These are phyloP conservation scores for Nibea albiflora DNA, from an alignment of 2,113 vertebrate genomes.

Conservation along the genomic window DNA sequence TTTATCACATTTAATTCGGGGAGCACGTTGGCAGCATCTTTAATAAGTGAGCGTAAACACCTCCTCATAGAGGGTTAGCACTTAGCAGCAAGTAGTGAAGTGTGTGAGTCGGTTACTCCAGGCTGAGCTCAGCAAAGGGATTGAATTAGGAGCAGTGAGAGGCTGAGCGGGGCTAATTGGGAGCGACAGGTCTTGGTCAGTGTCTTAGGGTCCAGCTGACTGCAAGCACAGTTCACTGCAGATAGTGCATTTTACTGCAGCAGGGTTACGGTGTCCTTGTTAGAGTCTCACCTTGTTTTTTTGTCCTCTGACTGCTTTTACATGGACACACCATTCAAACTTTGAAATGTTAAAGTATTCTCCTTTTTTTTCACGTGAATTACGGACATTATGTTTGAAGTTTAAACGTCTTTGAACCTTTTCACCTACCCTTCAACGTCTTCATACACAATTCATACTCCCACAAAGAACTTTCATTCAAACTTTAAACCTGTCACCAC, in stretches of 20 bases:
- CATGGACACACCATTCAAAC: neutral
- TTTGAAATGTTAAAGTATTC: neutral
- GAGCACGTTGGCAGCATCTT: neutral
- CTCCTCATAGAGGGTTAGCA: slow-evolving; percentile 24
- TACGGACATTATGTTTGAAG: too few relatives aligned
- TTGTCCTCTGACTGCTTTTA: neutral
- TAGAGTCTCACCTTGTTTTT: neutral
- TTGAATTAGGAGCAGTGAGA: slow-evolving; percentile 68
- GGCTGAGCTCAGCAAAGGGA: slow-evolving; percentile 70
- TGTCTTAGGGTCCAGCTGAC: slow-evolving; percentile 57
- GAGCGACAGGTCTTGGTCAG: slow-evolving; percentile 70
- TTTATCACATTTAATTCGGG: neutral
- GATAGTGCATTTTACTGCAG: neutral
- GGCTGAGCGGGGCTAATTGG: slow-evolving; percentile 70
- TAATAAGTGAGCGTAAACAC: neutral
- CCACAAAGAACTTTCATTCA: neutral
- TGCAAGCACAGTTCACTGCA: slow-evolving; percentile 23
- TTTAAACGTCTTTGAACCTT: neutral
- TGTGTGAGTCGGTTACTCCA: slow-evolving; percentile 51
- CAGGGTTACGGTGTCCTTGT: neutral
- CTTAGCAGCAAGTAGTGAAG: slow-evolving; percentile 51
- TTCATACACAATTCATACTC: neutral
- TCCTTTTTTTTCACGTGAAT: neutral
- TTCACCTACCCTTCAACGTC: neutral
- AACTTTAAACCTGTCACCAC: neutral